Percentiles rank a stretch among this genome's conserved stretches.
These are phyloP conservation scores for Nomada fucata DNA, from an alignment of 2,888 invertebrate genomes.

Conservation along the genomic window DNA sequence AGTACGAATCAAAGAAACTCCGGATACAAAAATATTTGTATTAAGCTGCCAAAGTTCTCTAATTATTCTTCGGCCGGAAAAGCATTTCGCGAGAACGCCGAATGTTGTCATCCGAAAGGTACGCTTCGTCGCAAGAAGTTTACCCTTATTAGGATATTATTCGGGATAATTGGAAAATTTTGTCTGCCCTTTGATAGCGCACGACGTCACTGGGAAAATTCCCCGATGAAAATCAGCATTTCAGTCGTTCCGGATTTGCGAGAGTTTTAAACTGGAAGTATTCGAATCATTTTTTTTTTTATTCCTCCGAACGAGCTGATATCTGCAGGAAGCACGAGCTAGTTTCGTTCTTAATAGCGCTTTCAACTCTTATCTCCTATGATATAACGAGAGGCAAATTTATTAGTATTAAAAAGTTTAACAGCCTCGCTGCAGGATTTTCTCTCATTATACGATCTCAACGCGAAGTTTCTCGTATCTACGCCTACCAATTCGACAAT, in stretches of 20 bases:
- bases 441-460: conserved; percentile 22
- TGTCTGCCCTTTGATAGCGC: neutral
- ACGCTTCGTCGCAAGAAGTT: neutral
- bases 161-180: neutral
- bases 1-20: neutral
- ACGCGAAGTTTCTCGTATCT: conserved; percentile 23
- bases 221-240: neutral
- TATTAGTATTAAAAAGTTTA: conserved; percentile 31
- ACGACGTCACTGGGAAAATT: neutral
- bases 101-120: neutral
- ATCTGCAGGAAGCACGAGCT: conserved; percentile 11
- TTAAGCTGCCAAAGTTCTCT: neutral
- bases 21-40: neutral
- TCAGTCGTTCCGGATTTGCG: neutral
- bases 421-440: conserved; percentile 10
- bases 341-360: conserved; percentile 26
- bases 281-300: conserved; percentile 23
- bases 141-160: conserved; percentile 16
- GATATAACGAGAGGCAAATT: conserved; percentile 32
- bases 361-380: conserved; percentile 23
- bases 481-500: neutral
- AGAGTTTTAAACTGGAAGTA: conserved; percentile 3
- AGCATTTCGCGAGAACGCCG: neutral
- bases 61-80: neutral
- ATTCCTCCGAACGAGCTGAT: conserved; percentile 23